Evolutionary conservation across 2,113 vertebrate genomes (phyloP).

Genomic region (Herpailurus yagouaroundi): DNA sequence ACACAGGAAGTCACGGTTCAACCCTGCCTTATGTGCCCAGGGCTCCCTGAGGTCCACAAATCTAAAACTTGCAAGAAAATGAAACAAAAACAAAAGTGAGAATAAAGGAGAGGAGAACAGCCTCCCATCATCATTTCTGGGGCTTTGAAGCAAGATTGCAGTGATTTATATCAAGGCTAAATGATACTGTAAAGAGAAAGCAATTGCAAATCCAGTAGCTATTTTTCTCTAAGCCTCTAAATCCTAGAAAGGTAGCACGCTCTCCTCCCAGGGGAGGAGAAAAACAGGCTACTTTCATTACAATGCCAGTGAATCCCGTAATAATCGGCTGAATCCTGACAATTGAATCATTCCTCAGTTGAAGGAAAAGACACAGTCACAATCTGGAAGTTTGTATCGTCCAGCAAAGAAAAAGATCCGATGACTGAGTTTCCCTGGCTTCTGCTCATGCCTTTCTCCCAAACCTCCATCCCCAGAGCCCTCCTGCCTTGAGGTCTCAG

Average conservation of each 20-base stretch:
- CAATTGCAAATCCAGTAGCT: neutral
- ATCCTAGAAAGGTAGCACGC: neutral
- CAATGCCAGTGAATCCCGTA: neutral
- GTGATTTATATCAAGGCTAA: conserved; percentile 1
- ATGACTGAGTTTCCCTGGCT: neutral
- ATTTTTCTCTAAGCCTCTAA: neutral
- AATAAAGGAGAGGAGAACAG: neutral
- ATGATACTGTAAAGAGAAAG: neutral
- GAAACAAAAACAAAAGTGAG: neutral
- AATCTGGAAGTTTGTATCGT: neutral
- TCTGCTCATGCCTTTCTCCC: neutral
- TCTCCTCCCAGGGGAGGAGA: neutral
- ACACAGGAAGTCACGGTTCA: neutral
- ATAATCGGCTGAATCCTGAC: neutral
- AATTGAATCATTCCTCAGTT: neutral
- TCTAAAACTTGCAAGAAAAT: neutral
- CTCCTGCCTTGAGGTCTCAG: no score
- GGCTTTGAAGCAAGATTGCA: neutral
- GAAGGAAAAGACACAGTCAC: neutral
- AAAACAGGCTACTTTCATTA: neutral
- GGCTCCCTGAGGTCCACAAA: neutral
- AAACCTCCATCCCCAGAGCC: neutral
- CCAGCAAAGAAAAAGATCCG: neutral
- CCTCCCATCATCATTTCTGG: neutral
- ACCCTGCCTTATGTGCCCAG: neutral